These are phyloP conservation scores for Pomacea canaliculata DNA, from an alignment of 2,888 invertebrate genomes.

Conservation along the genomic window DNA sequence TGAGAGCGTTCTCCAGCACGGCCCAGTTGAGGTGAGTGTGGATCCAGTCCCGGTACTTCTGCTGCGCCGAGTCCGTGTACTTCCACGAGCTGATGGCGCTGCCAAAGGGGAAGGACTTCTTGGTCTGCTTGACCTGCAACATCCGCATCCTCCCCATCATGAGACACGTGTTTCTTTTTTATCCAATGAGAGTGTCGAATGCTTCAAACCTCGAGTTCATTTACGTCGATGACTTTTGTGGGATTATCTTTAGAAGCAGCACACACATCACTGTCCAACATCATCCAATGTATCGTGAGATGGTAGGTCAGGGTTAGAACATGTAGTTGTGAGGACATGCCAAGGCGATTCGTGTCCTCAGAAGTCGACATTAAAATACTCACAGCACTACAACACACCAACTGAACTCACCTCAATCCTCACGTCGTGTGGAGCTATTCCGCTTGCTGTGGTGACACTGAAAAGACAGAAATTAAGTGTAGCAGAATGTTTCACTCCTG, in stretches of 20 bases:
- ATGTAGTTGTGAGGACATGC: background rate
- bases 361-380: no score
- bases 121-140: constrained; percentile 11
- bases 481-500: background rate
- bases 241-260: no score
- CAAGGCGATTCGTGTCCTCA: no score
- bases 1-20: constrained; percentile 13
- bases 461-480: background rate
- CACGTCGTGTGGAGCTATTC: no score
- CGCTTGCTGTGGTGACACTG: no score
- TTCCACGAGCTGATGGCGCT: background rate
- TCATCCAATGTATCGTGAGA: no score
- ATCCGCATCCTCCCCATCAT: background rate
- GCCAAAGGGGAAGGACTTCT: constrained; percentile 18
- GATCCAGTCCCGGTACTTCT: constrained; percentile 12
- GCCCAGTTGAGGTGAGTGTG: constrained; percentile 21
- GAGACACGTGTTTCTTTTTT: background rate
- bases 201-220: no score
- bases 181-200: background rate
- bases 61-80: constrained; percentile 3
- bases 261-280: background rate
- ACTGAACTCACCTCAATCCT: no score
- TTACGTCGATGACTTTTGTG: no score
- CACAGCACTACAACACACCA: no score
- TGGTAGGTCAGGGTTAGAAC: background rate